Percentiles rank a stretch among this genome's conserved stretches.
phyloP scores from a whole-genome alignment of 2,113 vertebrate genomes.

The Eurystomus gularis region DNA sequence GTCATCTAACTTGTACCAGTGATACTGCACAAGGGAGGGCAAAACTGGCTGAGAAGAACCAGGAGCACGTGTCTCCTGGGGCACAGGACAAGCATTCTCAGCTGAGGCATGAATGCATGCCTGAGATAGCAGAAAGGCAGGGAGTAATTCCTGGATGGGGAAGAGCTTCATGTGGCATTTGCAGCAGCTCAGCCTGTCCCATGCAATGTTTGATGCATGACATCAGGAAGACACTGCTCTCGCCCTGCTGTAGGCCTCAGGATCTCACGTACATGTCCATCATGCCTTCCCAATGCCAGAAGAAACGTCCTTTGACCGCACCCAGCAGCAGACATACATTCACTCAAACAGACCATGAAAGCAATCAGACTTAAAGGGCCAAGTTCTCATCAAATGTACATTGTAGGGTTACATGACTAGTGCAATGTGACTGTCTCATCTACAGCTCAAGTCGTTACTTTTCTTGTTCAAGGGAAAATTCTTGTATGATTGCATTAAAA shows the following conservation, averaged over 20 bases:
- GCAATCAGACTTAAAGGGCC: neutral
- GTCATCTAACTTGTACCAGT: neutral
- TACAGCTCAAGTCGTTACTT: neutral
- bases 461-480: neutral
- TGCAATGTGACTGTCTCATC: neutral
- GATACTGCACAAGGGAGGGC: neutral
- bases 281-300: neutral
- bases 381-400: neutral
- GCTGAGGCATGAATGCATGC: neutral
- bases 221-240: constrained; percentile 12
- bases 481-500: neutral
- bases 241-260: neutral
- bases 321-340: neutral
- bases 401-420: neutral
- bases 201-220: constrained; percentile 32
- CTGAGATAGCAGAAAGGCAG: constrained; percentile 12
- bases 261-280: neutral
- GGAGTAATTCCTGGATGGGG: constrained; percentile 17
- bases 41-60: neutral
- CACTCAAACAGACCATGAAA: neutral
- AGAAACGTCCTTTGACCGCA: neutral
- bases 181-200: constrained; percentile 33
- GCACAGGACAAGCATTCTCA: neutral
- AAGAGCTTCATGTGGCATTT: constrained; percentile 40
- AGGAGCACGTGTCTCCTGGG: neutral